phyloP scores from a whole-genome alignment of 2,113 vertebrate genomes.

The Limanda limanda region DNA sequence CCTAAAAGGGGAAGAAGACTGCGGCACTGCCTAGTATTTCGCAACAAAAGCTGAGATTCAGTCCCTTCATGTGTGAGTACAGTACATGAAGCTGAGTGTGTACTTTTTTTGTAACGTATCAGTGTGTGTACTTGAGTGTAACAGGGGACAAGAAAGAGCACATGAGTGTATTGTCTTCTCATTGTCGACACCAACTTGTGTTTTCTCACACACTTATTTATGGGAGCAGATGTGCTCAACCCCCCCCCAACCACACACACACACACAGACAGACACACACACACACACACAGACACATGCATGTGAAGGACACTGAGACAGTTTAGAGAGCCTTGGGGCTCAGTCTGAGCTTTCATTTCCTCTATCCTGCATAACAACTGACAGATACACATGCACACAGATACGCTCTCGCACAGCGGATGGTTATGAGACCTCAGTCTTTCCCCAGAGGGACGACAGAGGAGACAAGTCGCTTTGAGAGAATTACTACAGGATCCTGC shows the following conservation, averaged over 20 bases:
- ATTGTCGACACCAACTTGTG: conserved; percentile 15
- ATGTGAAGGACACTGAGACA: conserved; percentile 74
- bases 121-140: background rate
- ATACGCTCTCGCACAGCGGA: conserved; percentile 48
- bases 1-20: conserved; percentile 47
- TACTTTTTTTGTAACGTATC: background rate
- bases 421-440: conserved; percentile 64
- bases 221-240: conserved; percentile 36
- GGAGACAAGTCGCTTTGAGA: conserved; percentile 37
- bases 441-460: conserved; percentile 58
- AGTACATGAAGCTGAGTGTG: background rate
- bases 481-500: conserved; percentile 32
- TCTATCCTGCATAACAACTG: conserved; percentile 77
- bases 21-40: conserved; percentile 42
- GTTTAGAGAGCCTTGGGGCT: conserved; percentile 72
- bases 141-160: background rate
- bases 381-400: conserved; percentile 39
- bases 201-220: conserved; percentile 53
- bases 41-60: conserved; percentile 66
- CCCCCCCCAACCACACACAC: background rate
- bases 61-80: conserved; percentile 17
- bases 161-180: conserved; percentile 17
- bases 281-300: conserved; percentile 35
- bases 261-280: background rate
- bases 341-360: conserved; percentile 84